Percentiles rank a stretch among this genome's conserved stretches.
Conservation (phyloP, 2,888 invertebrate genomes). For the Dryococelus australis region DNA sequence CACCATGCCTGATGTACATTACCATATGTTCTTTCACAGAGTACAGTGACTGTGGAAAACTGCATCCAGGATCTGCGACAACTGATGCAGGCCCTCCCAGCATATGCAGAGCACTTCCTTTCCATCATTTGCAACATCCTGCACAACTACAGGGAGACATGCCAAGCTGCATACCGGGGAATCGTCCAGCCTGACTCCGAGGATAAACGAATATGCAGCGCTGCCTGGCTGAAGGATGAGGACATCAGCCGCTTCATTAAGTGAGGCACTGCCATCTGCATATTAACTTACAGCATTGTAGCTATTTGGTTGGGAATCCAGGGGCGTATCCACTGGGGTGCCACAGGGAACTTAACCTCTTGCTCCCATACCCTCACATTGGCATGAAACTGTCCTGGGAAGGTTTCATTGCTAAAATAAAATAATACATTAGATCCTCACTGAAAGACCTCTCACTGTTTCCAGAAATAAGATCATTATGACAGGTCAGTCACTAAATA, state of each 20-base stretch:
- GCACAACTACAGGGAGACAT: conserved; percentile 76
- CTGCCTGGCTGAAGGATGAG: conserved; percentile 92
- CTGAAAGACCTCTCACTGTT: too few relatives aligned
- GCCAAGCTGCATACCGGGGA: conserved; percentile 75
- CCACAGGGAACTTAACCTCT: too few relatives aligned
- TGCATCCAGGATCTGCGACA: conserved; percentile 71
- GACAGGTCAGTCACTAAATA: too few relatives aligned
- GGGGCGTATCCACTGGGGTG: too few relatives aligned
- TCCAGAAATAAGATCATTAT: too few relatives aligned
- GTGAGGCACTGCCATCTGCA: conserved; percentile 58
- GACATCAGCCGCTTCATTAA: conserved; percentile 93
- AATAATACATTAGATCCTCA: too few relatives aligned
- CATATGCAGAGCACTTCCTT: conserved; percentile 77
- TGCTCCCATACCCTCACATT: too few relatives aligned
- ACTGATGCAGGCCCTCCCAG: conserved; percentile 74
- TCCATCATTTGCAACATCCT: conserved; percentile 75
- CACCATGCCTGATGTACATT: too few relatives aligned
- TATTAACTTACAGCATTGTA: too few relatives aligned
- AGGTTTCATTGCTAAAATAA: too few relatives aligned
- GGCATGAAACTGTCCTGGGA: too few relatives aligned
- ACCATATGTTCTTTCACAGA: conserved; percentile 59
- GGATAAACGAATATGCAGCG: conserved; percentile 80
- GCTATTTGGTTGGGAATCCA: too few relatives aligned
- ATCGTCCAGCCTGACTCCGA: conserved; percentile 81
- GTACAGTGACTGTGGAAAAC: conserved; percentile 75